A percentile compares a stretch with the other conserved stretches of the same genome.
phyloP scores from a whole-genome alignment of 1,140 invertebrate genomes.

The Stratiolaelaps scimitus region DNA sequence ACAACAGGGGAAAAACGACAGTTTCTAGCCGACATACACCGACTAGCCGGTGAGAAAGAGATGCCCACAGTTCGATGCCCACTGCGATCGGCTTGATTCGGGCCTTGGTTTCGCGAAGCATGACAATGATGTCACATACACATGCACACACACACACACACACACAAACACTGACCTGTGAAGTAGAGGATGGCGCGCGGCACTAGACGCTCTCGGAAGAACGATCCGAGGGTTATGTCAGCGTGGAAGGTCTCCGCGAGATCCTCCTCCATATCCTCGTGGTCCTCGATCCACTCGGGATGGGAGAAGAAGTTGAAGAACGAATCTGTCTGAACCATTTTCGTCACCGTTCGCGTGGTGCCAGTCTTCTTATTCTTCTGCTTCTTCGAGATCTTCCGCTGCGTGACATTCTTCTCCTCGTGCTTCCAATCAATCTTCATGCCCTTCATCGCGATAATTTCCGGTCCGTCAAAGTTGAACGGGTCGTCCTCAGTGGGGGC shows the following conservation, averaged over 20 bases:
- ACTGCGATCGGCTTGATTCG: too few species aligned
- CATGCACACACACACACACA: too few species aligned
- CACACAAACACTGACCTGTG: slow-evolving; percentile 59
- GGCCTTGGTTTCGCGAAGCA: too few species aligned
- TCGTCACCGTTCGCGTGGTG: slow-evolving; percentile 77
- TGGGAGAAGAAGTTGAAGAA: slow-evolving; percentile 96
- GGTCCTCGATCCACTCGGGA: slow-evolving; percentile 35
- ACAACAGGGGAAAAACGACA: too few species aligned
- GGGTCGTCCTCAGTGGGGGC: slow-evolving; percentile 77
- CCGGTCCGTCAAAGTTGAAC: slow-evolving; percentile 91
- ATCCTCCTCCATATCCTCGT: slow-evolving; percentile 59
- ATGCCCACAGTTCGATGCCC: too few species aligned
- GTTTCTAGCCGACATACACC: too few species aligned
- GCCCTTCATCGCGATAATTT: slow-evolving; percentile 86
- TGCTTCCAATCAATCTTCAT: slow-evolving; percentile 73
- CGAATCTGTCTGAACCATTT: slow-evolving; percentile 68
- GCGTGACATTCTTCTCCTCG: slow-evolving; percentile 86
- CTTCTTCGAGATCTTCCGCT: slow-evolving; percentile 93
- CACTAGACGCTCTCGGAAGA: slow-evolving; percentile 80
- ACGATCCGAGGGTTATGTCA: slow-evolving; percentile 97
- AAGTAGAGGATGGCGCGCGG: slow-evolving; percentile 84
- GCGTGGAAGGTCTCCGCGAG: slow-evolving; percentile 61
- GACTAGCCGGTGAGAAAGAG: too few species aligned
- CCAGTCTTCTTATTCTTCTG: slow-evolving; percentile 94
- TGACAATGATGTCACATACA: too few species aligned